Percentiles rank a stretch among this genome's conserved stretches.
Conservation (phyloP, 1,140 invertebrate genomes). For the Pseudomyrmex cubaensis region DNA sequence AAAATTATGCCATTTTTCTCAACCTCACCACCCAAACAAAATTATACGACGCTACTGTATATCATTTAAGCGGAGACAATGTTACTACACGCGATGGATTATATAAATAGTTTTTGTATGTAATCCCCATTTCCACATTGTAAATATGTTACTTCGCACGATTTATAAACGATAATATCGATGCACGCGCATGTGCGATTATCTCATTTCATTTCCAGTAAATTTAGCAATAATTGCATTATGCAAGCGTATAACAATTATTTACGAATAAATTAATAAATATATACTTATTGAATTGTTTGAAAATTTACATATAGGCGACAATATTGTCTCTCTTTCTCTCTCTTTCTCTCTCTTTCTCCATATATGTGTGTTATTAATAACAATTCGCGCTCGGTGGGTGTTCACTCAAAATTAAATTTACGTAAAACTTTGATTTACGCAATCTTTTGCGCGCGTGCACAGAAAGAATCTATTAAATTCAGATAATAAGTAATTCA, state of each 20-base stretch:
- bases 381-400: slow-evolving; percentile 2
- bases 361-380: not conserved
- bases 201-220: slow-evolving; percentile 3
- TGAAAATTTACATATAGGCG: not conserved
- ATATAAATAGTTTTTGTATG: no score
- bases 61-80: no score
- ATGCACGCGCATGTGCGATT: not conserved
- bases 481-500: not conserved
- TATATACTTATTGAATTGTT: not conserved
- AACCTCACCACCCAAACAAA: no score
- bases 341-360: no score
- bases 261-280: not conserved
- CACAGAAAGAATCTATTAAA: not conserved
- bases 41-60: no score
- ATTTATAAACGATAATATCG: not conserved
- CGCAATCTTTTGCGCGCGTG: not conserved
- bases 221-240: slow-evolving; percentile 16
- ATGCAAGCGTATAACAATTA: slow-evolving; percentile 9
- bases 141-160: no score
- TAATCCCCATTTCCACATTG: no score
- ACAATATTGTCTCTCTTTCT: slow-evolving; percentile 1
- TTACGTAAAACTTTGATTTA: slow-evolving; percentile 5
- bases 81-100: no score
- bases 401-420: slow-evolving; percentile 1
- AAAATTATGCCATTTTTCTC: slow-evolving; percentile 4